Percentiles rank a stretch among this genome's conserved stretches.
Evolutionary conservation across 2,797 vertebrate species (phyloP).

Genomic region (Limosa lapponica): DNA sequence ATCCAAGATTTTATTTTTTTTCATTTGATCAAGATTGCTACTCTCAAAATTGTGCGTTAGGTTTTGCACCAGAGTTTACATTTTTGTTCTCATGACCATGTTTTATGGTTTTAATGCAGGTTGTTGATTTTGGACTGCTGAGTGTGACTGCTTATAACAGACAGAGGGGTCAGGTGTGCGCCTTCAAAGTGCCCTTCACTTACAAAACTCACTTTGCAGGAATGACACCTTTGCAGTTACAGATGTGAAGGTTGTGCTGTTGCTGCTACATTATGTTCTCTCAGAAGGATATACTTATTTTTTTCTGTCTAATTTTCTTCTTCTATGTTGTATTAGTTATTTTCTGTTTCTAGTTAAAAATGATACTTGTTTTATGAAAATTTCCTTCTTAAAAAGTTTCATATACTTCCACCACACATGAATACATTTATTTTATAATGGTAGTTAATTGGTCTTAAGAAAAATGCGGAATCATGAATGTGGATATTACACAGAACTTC

Average conservation of each 20-base stretch:
- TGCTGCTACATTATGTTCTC: neutral
- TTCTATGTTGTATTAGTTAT: neutral
- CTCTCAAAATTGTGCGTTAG: neutral
- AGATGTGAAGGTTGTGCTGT: neutral
- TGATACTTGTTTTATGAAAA: neutral
- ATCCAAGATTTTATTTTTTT: neutral
- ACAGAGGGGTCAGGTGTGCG: neutral
- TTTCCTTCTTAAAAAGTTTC: neutral
- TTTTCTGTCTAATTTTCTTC: conserved; percentile 1
- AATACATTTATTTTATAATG: neutral
- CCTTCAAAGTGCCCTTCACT: conserved; percentile 17
- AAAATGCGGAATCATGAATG: neutral
- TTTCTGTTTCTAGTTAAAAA: neutral
- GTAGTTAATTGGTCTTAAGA: neutral
- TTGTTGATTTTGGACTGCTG: conserved; percentile 15
- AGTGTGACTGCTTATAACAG: neutral
- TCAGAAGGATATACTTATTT: neutral
- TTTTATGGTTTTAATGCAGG: conserved; percentile 17
- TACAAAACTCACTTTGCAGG: conserved; percentile 15
- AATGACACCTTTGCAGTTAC: conserved; percentile 16
- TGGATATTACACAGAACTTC: neutral
- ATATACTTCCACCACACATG: neutral
- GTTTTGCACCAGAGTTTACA: neutral
- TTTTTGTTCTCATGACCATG: neutral
- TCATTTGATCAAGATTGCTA: neutral